Base-by-base conservation (phyloP, 2,888 invertebrate species). In the Drosophila demipolita region DNA sequence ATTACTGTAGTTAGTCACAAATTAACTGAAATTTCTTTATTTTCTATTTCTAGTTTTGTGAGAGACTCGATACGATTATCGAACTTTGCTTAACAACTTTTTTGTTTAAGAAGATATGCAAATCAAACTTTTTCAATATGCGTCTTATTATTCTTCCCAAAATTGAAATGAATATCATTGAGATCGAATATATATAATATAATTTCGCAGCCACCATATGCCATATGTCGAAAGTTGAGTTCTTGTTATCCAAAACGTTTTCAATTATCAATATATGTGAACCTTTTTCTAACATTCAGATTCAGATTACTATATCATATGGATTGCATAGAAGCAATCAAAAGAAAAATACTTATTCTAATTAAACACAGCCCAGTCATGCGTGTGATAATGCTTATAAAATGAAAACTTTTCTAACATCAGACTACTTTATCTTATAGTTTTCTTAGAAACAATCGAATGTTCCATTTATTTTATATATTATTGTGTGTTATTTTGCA, bases 111-210 rank as follows among this genome's bases (percentile, higher is more conserved):
- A 2, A 15, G 36, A 8, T n/a, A n/a, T 42, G 6, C 42, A 20
- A 11, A 42, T 42, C n/a, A 6, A n/a, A 42, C 11, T 11, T 11
- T 42, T 11, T 1, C 11, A 20, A 42, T 4, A 1, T 42, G 0
- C 0, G 1, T 0, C 0, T 0, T 6, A 6, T 20, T 42, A 12
- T n/a, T 42, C 11, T n/a, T 5, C n/a, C 1, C n/a, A 26, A 5
- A 26, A 26, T 26, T 26, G 5, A 5, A 26, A 26, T 26, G 29
- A 29, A 29, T n/a, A 3, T 20, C 12, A 3, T 20, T 11, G 6
- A 20, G 20, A 45, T 45, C 45, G 7, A 12, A 20, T 45, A 12
- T 20, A 36, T 36, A 45, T 45, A 40, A 1, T 40, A n/a, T 11
- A 1, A 42, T 20, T 11, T 11, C 2, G 11, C 1, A 6, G 6